Percentiles rank a stretch among this genome's conserved stretches.
Evolutionary conservation across 2,888 invertebrate species (phyloP).

Genomic region (Latheticus oryzae): DNA sequence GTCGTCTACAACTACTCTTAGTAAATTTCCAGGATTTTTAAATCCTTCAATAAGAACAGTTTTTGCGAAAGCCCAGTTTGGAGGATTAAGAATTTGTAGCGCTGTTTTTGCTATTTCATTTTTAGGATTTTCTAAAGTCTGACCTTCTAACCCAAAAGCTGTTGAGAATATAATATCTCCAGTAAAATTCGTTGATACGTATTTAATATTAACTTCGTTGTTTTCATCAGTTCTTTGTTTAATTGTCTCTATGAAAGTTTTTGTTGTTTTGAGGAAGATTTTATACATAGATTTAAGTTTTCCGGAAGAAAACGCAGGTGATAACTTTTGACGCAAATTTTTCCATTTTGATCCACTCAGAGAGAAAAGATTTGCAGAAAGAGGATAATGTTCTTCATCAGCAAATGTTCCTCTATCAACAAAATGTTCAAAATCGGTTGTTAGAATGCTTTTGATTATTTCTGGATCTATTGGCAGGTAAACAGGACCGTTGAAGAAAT

Average conservation of each 20-base stretch:
- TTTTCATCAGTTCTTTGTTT: neutral
- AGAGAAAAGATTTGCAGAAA: conserved; percentile 29
- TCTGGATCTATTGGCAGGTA: conserved; percentile 32
- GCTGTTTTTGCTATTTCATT: conserved; percentile 7
- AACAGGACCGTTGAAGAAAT: conserved; percentile 37
- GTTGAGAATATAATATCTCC: conserved; percentile 24
- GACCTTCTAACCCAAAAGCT: conserved; percentile 26
- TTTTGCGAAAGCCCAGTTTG: conserved; percentile 17
- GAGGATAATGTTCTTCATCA: conserved; percentile 16
- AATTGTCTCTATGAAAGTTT: conserved; percentile 19
- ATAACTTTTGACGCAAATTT: conserved; percentile 16
- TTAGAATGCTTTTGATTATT: conserved; percentile 24
- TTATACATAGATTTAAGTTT: conserved; percentile 33
- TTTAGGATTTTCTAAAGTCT: conserved; percentile 26
- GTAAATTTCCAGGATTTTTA: conserved; percentile 29
- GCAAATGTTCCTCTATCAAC: conserved; percentile 29
- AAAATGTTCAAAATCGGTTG: conserved; percentile 37
- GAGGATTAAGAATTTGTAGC: conserved; percentile 13
- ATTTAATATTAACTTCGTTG: conserved; percentile 21
- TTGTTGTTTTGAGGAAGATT: conserved; percentile 13
- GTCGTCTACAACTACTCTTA: conserved; percentile 9
- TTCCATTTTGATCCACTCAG: conserved; percentile 29
- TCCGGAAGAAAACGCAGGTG: conserved; percentile 26
- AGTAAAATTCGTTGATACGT: conserved; percentile 12
- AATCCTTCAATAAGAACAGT: conserved; percentile 15